Conservation (phyloP, 1,140 invertebrate genomes). For the Riptortus pedestris region DNA sequence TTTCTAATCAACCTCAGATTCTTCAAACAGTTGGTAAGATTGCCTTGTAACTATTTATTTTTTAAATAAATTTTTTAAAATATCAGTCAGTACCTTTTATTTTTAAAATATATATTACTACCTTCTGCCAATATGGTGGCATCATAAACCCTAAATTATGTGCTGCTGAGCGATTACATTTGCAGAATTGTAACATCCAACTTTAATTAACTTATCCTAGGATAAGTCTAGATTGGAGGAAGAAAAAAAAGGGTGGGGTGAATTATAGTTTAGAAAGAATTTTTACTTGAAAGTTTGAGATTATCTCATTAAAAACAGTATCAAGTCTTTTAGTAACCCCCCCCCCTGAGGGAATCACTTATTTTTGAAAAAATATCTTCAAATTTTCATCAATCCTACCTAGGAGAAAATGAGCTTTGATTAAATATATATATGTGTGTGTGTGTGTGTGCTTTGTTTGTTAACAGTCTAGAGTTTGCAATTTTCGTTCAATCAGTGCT, state of each 20-base stretch:
- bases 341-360: too few species aligned
- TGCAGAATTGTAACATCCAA: neutral
- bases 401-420: too few species aligned
- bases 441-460: too few species aligned
- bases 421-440: too few species aligned
- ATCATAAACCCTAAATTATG: neutral
- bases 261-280: neutral
- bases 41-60: neutral
- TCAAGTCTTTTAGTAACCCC: neutral
- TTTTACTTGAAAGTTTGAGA: neutral
- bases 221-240: neutral
- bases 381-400: too few species aligned
- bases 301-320: neutral
- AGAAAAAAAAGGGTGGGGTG: neutral
- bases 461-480: too few species aligned
- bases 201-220: neutral
- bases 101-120: neutral
- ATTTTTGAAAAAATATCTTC: too few species aligned
- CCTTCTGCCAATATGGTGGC: neutral
- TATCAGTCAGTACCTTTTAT: neutral
- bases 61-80: neutral
- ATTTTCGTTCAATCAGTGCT: too few species aligned
- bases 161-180: neutral
- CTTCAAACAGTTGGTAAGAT: constrained; percentile 32
- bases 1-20: constrained; percentile 35